Percentiles rank a stretch among this genome's conserved stretches.
phyloP scores from a whole-genome alignment of 2,113 vertebrate genomes.

The Maccullochella peelii region DNA sequence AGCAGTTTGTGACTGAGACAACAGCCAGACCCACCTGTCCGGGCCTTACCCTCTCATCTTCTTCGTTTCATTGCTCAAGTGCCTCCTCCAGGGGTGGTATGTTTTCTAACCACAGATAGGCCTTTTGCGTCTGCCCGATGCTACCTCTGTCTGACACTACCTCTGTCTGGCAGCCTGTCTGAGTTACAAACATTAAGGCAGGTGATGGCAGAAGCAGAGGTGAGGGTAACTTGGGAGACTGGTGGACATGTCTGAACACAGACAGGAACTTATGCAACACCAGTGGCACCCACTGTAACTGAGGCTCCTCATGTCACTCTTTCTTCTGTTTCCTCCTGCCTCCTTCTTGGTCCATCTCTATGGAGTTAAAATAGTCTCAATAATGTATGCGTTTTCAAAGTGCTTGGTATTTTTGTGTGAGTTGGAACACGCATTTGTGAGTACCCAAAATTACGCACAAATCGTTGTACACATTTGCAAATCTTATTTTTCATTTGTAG shows the following conservation, averaged over 20 bases:
- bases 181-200: slow-evolving; percentile 16
- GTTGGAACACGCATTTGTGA: no score
- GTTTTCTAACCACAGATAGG: slow-evolving; percentile 36
- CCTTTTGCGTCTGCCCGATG: slow-evolving; percentile 3
- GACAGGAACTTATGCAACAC: slow-evolving; percentile 59
- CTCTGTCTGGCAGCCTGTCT: slow-evolving; percentile 37
- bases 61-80: neutral
- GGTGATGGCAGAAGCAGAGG: slow-evolving; percentile 25
- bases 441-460: no score
- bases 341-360: slow-evolving; percentile 19
- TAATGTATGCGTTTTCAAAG: no score
- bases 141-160: slow-evolving; percentile 16
- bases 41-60: slow-evolving; percentile 2
- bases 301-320: slow-evolving; percentile 40
- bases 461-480: no score
- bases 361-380: no score
- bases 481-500: no score
- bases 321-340: slow-evolving; percentile 14
- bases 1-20: slow-evolving; percentile 26
- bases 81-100: neutral
- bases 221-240: slow-evolving; percentile 53
- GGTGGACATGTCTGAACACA: slow-evolving; percentile 53
- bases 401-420: no score
- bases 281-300: neutral
- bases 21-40: slow-evolving; percentile 8